These are phyloP conservation scores for Dorcus hopei DNA, from an alignment of 2,888 invertebrate genomes.

Conservation along the genomic window DNA sequence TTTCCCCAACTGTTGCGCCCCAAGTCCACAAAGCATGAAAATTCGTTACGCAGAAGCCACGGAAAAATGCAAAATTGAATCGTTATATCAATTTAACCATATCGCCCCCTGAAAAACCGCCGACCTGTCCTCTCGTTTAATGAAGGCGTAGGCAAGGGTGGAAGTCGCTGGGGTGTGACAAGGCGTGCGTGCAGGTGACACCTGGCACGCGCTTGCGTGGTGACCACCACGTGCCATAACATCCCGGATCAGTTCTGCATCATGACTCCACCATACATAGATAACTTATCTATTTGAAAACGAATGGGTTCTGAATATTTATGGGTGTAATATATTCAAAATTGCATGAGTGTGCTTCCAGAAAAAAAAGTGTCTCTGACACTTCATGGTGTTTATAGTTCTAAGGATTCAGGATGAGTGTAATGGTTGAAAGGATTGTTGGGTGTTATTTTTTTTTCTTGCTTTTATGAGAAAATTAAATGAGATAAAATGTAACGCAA, in stretches of 20 bases:
- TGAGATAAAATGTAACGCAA: no score
- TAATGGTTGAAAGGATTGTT: no score
- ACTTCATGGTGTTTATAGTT: no score
- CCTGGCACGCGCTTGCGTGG: conserved; percentile 33
- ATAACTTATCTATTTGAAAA: neutral
- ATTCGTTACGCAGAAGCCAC: conserved; percentile 26
- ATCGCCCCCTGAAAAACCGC: conserved; percentile 18
- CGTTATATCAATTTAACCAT: conserved; percentile 27
- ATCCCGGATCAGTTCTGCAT: conserved; percentile 10
- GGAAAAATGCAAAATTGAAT: conserved; percentile 30
- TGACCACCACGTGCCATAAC: conserved; percentile 27
- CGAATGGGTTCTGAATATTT: no score
- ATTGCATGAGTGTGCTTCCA: no score
- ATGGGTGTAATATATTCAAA: no score
- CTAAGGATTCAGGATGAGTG: no score
- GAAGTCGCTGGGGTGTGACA: conserved; percentile 26
- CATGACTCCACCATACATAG: conserved; percentile 1
- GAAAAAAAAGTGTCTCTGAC: no score
- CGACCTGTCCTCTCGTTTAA: conserved; percentile 3
- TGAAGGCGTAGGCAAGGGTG: conserved; percentile 9
- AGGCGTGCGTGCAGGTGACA: conserved; percentile 31
- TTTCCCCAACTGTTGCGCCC: conserved; percentile 24
- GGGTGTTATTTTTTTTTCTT: no score
- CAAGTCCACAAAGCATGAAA: conserved; percentile 25
- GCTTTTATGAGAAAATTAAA: no score